Evolutionary conservation across 1,140 invertebrate species (phyloP).

Genomic region (Bombus turneri): DNA sequence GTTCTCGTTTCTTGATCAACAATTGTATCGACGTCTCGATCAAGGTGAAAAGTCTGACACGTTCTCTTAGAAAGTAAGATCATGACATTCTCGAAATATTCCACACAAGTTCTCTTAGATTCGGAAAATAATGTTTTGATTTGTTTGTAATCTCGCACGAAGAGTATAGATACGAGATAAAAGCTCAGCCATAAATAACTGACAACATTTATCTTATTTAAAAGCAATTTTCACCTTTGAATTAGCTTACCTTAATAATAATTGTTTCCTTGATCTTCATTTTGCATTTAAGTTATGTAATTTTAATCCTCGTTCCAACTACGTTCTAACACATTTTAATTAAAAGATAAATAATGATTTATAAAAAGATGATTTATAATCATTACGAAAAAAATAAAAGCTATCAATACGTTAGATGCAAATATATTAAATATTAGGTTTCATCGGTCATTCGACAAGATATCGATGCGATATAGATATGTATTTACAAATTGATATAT

Average conservation of each 20-base stretch:
- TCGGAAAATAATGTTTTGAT: background rate
- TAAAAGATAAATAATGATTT: background rate
- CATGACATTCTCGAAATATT: background rate
- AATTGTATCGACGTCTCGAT: background rate
- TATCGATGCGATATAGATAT: background rate
- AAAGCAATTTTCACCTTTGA: no score
- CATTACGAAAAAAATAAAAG: background rate
- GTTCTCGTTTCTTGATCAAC: constrained; percentile 2
- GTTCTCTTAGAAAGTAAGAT: constrained; percentile 7
- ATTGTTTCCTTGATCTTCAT: no score
- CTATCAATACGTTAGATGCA: background rate
- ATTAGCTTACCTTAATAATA: no score
- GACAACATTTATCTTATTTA: no score
- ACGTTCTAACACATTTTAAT: no score
- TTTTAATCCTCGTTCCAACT: no score
- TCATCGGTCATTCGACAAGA: no score
- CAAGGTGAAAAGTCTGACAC: background rate
- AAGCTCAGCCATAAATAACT: no score
- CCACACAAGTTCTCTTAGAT: background rate
- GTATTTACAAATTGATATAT: background rate
- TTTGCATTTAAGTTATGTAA: no score
- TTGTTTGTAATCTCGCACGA: background rate
- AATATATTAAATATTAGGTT: no score
- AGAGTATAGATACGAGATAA: no score
- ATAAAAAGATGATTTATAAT: background rate